Percentiles rank a stretch among this genome's conserved stretches.
Conservation (phyloP, 2,113 vertebrate genomes). For the Corvus moneduloides region DNA sequence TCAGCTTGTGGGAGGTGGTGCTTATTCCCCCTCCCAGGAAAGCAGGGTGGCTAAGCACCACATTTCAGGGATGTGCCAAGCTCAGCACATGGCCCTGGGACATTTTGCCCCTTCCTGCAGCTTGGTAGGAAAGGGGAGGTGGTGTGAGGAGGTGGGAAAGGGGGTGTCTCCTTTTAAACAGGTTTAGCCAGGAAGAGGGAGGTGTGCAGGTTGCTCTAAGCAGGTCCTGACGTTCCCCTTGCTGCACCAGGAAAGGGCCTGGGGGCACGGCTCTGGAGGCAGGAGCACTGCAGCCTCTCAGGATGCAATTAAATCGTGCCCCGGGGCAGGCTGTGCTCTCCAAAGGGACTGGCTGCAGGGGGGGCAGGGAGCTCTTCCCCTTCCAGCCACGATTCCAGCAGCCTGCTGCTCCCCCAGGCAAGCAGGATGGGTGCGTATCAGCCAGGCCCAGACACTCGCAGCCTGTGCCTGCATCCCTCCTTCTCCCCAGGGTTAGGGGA, state of each 20-base stretch:
- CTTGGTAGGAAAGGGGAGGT: neutral
- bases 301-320: neutral
- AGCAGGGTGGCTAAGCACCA: neutral
- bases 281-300: neutral
- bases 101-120: neutral
- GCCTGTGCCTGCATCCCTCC: neutral
- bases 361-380: neutral
- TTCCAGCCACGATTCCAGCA: neutral
- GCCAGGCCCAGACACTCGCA: neutral
- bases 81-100: fast-evolving
- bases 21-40: neutral
- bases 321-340: neutral
- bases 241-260: neutral
- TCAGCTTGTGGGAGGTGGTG: neutral
- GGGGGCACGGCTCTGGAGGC: neutral
- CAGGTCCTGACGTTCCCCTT: neutral
- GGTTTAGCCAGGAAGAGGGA: neutral
- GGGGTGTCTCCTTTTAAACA: neutral
- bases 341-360: neutral
- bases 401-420: neutral
- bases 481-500: neutral
- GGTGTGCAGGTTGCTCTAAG: neutral
- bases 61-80: neutral
- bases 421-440: neutral
- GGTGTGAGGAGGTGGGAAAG: neutral